phyloP scores from a whole-genome alignment of 1,140 invertebrate genomes.

The Drosophila azteca region DNA sequence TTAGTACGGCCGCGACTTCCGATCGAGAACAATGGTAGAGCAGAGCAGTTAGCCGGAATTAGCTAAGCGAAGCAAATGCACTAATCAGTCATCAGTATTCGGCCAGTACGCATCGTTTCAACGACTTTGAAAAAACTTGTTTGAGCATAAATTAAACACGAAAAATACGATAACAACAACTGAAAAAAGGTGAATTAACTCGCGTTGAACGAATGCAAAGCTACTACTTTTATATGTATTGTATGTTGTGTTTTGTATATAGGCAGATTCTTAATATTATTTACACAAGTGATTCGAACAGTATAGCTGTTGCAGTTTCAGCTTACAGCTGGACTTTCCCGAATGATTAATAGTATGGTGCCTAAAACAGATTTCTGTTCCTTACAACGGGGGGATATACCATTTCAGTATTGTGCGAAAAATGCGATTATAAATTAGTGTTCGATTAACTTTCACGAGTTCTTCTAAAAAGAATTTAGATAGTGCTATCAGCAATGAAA shows the following conservation, averaged over 20 bases:
- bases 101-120: constrained; percentile 32
- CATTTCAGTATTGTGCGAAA: background rate
- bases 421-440: constrained; percentile 6
- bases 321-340: background rate
- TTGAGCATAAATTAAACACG: constrained; percentile 25
- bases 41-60: constrained; percentile 16
- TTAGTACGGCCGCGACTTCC: constrained; percentile 57
- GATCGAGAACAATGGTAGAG: constrained; percentile 47
- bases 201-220: constrained; percentile 21
- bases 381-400: background rate
- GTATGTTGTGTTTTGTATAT: background rate
- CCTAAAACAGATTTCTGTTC: background rate
- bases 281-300: constrained; percentile 18
- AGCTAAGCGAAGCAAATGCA: constrained; percentile 27
- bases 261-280: constrained; percentile 1
- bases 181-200: constrained; percentile 61
- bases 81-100: constrained; percentile 33
- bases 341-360: background rate
- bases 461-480: constrained; percentile 28
- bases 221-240: constrained; percentile 1
- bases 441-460: constrained; percentile 29
- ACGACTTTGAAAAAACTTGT: constrained; percentile 46
- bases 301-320: background rate
- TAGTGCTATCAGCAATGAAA: constrained; percentile 27
- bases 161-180: constrained; percentile 23